Base-by-base conservation (phyloP, 2,888 invertebrate species). In the Folsomia candida region DNA sequence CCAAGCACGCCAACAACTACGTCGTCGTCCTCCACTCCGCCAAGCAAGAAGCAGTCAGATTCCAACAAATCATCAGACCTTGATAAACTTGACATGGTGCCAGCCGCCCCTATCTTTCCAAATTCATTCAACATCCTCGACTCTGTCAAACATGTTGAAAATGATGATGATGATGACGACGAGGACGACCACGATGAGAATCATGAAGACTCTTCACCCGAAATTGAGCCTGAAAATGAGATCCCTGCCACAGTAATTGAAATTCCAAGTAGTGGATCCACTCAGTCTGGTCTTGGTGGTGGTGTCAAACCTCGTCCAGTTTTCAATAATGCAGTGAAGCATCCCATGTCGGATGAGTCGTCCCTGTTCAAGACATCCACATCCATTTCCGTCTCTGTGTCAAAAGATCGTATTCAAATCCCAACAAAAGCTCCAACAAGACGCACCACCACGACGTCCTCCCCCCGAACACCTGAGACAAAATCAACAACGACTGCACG, bases 101-200 rank as follows among this genome's bases (percentile, higher is more conserved):
- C 73, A 54, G 68, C 76, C 11, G 65, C 67, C 6, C 73, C 71
- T 11, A 65, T 70, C 25, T 57, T 67, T 28, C 75, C 75, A 22
- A 76, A 76, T 54, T 76, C 76, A 18, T 73, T 76, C 59, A 75
- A 76, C 51, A 73, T 76, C 28, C 69, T 73, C 37, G 72, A 74
- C 37, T 68, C 72, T 20, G 29, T 71, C 20, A 68, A 68, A 27
- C 60, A 37, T n/a, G n/a, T 58, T 11, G 58, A 61, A 9, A 59
- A 57, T 1, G 70, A 70, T 14, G 62, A 68, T 2, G 63, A 59
- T 27, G 63, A 70, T n/a, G 67, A 58, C 47, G 64, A 60, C 2
- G 70, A 70, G 24, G 69, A 69, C 6, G 67, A 58, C 47, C 61
- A 60, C 2, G 70, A 70, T n/a, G 69, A 69, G 3, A 37, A 37